A percentile compares a stretch with the other conserved stretches of the same genome.
Conservation (phyloP, 2,797 vertebrate species). For the Euthynnus affinis region DNA sequence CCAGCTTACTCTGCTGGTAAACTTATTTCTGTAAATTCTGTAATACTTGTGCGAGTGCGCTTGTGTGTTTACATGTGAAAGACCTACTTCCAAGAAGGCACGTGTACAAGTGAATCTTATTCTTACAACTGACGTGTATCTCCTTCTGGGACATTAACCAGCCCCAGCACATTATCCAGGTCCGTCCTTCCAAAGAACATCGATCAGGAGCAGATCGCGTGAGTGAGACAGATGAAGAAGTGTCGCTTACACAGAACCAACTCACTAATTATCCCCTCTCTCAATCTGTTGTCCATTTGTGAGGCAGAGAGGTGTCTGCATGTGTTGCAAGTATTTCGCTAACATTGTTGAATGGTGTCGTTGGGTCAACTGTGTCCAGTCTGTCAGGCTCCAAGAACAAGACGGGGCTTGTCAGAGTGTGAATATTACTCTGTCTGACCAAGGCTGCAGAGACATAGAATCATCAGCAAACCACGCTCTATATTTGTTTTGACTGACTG, state of each 20-base stretch:
- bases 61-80: background rate
- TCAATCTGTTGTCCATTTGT: conserved; percentile 30
- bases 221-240: conserved; percentile 68
- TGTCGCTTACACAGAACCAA: conserved; percentile 27
- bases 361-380: conserved; percentile 30
- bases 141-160: conserved; percentile 62
- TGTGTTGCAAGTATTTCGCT: conserved; percentile 33
- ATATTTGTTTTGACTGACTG: background rate
- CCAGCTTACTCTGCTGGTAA: conserved; percentile 77
- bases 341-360: conserved; percentile 47
- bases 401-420: conserved; percentile 4
- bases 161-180: conserved; percentile 61
- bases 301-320: conserved; percentile 20
- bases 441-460: conserved; percentile 42
- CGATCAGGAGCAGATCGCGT: conserved; percentile 72
- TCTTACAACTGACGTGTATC: conserved; percentile 56
- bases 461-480: conserved; percentile 10
- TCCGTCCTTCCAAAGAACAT: conserved; percentile 70
- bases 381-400: conserved; percentile 27
- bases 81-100: conserved; percentile 13
- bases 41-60: background rate
- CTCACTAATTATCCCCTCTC: conserved; percentile 16
- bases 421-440: conserved; percentile 17
- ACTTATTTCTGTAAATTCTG: background rate
- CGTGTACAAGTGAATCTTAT: background rate